Evolutionary conservation across 2,113 vertebrate genomes (phyloP).

Genomic region (Dipodomys merriami): DNA sequence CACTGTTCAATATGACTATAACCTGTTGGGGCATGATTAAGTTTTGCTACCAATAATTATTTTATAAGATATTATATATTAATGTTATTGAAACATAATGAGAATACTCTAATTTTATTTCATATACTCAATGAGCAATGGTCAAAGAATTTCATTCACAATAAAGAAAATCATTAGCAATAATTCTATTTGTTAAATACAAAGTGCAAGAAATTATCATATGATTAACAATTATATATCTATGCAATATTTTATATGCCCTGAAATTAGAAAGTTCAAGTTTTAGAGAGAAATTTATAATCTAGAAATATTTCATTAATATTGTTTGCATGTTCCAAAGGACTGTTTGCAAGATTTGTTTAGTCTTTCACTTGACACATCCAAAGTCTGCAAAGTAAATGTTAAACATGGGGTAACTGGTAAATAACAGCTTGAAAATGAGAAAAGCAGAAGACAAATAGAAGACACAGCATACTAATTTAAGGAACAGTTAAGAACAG

Average conservation of each 20-base stretch:
- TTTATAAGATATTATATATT: too few species aligned
- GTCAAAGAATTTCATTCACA: background rate
- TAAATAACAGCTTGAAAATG: conserved; percentile 32
- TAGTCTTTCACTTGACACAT: conserved; percentile 13
- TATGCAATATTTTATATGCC: conserved; percentile 18
- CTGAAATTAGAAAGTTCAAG: conserved; percentile 40
- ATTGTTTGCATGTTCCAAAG: conserved; percentile 35
- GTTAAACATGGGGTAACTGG: conserved; percentile 12
- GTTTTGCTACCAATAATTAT: conserved; percentile 25
- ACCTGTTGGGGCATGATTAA: background rate
- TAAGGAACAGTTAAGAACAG: background rate
- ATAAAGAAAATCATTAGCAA: conserved; percentile 33
- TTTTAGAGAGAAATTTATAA: conserved; percentile 52
- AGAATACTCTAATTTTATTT: background rate
- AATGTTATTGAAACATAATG: background rate
- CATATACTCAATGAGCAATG: conserved; percentile 3
- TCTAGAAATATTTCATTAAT: conserved; percentile 19
- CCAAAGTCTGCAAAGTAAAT: conserved; percentile 19
- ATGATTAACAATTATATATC: conserved; percentile 10
- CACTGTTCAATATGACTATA: background rate
- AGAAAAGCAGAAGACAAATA: conserved; percentile 19
- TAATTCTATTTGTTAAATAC: conserved; percentile 35
- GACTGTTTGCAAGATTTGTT: conserved; percentile 16
- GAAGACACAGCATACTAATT: background rate
- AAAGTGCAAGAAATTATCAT: background rate